Conservation (phyloP, 2,888 invertebrate genomes). For the Lasioglossum pauxillum region DNA sequence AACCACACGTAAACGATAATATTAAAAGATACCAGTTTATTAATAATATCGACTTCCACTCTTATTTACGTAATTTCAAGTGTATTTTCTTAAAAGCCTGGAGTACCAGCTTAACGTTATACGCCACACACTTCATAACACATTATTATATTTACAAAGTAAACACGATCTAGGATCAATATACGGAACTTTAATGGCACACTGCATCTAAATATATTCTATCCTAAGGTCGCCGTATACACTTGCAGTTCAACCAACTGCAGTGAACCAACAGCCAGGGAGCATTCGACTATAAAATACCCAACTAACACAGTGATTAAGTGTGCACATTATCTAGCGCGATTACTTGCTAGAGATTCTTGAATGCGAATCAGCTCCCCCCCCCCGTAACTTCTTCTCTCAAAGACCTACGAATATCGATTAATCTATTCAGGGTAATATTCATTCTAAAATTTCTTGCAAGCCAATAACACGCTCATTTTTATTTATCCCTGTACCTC, state of each 20-base stretch:
- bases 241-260: constrained; percentile 50
- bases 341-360: constrained; percentile 45
- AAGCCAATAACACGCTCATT: not conserved
- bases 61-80: not conserved
- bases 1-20: too few relatives aligned
- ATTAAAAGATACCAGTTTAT: not conserved
- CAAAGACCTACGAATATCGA: constrained; percentile 25
- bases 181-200: constrained; percentile 32
- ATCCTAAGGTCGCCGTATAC: constrained; percentile 35
- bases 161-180: constrained; percentile 23
- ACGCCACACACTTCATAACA: constrained; percentile 10
- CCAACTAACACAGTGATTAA: constrained; percentile 19
- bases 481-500: not conserved
- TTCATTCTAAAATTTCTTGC: constrained; percentile 15
- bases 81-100: not conserved
- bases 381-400: constrained; percentile 6
- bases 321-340: constrained; percentile 44
- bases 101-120: not conserved
- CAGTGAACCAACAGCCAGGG: constrained; percentile 35
- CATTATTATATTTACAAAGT: constrained; percentile 23
- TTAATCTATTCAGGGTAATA: constrained; percentile 20
- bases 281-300: constrained; percentile 58
- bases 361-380: constrained; percentile 46
- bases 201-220: constrained; percentile 48
- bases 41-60: not conserved